Evolutionary conservation across 92 coral and sea anemone genomes (phyloP).

Genomic region (Desmophyllum pertusum): DNA sequence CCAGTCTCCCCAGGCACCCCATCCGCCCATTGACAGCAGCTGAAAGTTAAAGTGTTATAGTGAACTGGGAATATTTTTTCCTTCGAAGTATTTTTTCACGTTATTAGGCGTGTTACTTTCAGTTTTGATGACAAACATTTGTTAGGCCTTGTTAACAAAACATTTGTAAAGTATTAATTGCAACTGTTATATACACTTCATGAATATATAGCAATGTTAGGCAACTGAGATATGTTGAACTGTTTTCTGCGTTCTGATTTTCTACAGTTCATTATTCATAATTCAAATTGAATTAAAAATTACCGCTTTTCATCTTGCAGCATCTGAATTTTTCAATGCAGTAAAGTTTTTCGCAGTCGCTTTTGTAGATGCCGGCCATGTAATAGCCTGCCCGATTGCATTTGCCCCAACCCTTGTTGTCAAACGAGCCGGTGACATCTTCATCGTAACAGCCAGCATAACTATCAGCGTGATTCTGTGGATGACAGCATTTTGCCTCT

Average conservation of each 20-base stretch:
- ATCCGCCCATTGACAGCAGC: constrained; percentile 24
- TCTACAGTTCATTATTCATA: too few species aligned
- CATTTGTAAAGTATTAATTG: too few species aligned
- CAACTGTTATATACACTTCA: too few species aligned
- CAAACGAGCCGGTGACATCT: background rate
- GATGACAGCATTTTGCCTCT: constrained; percentile 22
- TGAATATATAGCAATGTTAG: too few species aligned
- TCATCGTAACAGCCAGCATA: constrained; percentile 31
- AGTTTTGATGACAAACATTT: too few species aligned
- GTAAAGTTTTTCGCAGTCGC: constrained; percentile 12
- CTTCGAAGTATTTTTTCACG: too few species aligned
- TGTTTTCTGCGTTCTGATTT: too few species aligned
- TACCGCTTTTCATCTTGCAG: constrained; percentile 33
- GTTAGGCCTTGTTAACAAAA: too few species aligned
- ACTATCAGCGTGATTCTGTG: constrained; percentile 12
- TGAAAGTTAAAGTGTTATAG: background rate
- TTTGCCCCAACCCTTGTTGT: constrained; percentile 1
- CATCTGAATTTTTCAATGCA: constrained; percentile 39
- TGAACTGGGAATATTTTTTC: background rate
- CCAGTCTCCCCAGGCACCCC: constrained; percentile 9
- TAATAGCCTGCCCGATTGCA: constrained; percentile 28
- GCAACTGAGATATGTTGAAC: too few species aligned
- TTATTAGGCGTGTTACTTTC: too few species aligned
- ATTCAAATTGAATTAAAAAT: too few species aligned
- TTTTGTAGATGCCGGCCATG: constrained; percentile 35